Conservation (phyloP, 2,888 invertebrate genomes). For the Watsonalla cultraria region DNA sequence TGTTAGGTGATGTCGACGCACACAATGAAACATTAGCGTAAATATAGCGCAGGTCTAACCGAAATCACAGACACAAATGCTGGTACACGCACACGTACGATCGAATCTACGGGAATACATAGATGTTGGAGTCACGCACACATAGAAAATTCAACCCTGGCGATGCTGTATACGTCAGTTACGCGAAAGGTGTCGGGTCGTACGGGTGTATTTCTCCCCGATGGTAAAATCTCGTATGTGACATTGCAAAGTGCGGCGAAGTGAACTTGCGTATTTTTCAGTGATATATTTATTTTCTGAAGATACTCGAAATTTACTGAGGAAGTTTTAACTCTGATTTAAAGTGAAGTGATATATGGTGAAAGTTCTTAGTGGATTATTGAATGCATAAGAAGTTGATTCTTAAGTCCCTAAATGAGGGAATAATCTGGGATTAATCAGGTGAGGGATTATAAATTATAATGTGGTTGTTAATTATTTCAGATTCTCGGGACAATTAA, state of each 20-base stretch:
- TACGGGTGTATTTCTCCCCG: conserved; percentile 7
- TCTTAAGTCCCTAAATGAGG: neutral
- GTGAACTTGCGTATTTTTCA: conserved; percentile 11
- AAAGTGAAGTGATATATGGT: neutral
- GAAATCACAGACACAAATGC: conserved; percentile 45
- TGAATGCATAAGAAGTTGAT: neutral
- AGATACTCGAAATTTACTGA: neutral
- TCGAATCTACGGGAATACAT: conserved; percentile 19
- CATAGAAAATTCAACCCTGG: conserved; percentile 47
- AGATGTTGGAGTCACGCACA: conserved; percentile 43
- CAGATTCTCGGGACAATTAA: too few species aligned
- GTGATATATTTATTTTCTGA: neutral
- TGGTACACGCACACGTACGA: conserved; percentile 44
- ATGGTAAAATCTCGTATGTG: conserved; percentile 2
- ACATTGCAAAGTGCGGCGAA: conserved; percentile 7
- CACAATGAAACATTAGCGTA: conserved; percentile 28
- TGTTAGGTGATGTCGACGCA: conserved; percentile 49
- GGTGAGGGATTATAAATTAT: neutral
- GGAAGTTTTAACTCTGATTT: neutral
- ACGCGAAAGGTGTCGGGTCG: conserved; percentile 8
- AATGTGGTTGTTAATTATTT: neutral
- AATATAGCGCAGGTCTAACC: conserved; percentile 20
- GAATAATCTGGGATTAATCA: neutral
- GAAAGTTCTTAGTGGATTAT: neutral
- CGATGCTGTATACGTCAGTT: conserved; percentile 48